These are phyloP conservation scores for Aphelocoma coerulescens DNA, from an alignment of 2,113 vertebrate species.

Conservation along the genomic window DNA sequence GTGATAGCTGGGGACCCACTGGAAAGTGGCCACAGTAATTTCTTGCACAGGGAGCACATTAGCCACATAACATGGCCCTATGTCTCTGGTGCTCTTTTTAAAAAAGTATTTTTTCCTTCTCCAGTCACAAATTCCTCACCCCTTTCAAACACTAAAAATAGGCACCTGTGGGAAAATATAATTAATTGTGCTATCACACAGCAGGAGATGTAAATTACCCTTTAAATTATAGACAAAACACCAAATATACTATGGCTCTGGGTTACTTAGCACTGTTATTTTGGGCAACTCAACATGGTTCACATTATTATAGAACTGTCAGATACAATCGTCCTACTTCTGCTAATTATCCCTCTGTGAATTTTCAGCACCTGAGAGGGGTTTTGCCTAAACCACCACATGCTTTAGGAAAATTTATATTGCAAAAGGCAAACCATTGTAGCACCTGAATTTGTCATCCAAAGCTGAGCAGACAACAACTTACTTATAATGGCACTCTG, in stretches of 20 bases:
- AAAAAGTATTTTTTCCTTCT: not conserved
- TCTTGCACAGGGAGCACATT: not conserved
- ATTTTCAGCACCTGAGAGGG: not conserved
- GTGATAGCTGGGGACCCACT: not conserved
- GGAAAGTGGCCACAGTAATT: not conserved
- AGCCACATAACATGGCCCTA: not conserved
- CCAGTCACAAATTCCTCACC: not conserved
- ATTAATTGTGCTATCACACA: conserved; percentile 12
- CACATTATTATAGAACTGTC: conserved; percentile 21
- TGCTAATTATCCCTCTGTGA: conserved; percentile 53
- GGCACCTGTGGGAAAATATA: not conserved
- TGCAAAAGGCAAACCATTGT: conserved; percentile 1
- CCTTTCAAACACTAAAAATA: not conserved
- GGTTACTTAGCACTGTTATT: not conserved
- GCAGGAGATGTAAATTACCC: not conserved
- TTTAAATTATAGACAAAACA: conserved; percentile 38
- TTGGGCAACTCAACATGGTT: not conserved
- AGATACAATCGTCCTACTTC: conserved; percentile 13
- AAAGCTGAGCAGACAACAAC: conserved; percentile 11
- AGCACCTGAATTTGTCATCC: conserved; percentile 49
- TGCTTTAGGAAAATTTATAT: conserved; percentile 35
- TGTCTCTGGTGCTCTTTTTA: not conserved
- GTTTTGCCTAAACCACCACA: not conserved
- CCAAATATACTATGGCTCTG: not conserved
- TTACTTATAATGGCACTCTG: conserved; percentile 43